phyloP scores from a whole-genome alignment of 2,113 vertebrate species.

The Martes martes region DNA sequence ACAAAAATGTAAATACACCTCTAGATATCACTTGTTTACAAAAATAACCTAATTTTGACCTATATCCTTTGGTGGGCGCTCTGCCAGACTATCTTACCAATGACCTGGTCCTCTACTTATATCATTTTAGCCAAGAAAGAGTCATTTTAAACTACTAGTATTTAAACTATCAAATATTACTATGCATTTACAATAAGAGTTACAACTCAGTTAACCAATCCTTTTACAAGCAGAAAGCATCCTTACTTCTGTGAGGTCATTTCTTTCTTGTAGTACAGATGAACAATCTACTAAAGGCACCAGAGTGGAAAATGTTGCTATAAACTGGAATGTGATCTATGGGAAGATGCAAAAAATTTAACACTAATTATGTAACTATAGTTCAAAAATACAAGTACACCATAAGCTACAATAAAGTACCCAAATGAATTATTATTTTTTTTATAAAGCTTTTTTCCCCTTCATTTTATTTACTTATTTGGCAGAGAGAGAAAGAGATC shows the following conservation, averaged over 20 bases:
- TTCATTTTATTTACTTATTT: too few relatives aligned
- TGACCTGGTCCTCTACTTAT: background rate
- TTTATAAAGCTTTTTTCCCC: too few relatives aligned
- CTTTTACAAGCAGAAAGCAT: background rate
- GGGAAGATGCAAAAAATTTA: slow-evolving; percentile 66
- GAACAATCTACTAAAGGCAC: slow-evolving; percentile 99
- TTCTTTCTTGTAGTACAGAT: slow-evolving; percentile 93
- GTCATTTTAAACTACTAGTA: background rate
- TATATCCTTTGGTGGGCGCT: background rate
- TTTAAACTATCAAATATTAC: background rate
- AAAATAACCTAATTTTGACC: background rate
- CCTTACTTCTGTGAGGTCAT: slow-evolving; percentile 93
- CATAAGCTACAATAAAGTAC: background rate
- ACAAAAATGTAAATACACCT: background rate
- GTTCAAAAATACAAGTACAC: background rate
- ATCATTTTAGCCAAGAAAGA: background rate
- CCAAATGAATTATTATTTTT: background rate
- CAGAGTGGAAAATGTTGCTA: slow-evolving; percentile 98
- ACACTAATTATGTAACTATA: background rate
- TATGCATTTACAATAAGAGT: background rate
- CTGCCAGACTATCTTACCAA: background rate
- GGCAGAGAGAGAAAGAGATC: too few relatives aligned
- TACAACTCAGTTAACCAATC: background rate
- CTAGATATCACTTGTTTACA: background rate
- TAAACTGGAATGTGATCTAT: slow-evolving; percentile 99